phyloP scores from a whole-genome alignment of 2,113 vertebrate genomes.

The Chelonoidis abingdonii region DNA sequence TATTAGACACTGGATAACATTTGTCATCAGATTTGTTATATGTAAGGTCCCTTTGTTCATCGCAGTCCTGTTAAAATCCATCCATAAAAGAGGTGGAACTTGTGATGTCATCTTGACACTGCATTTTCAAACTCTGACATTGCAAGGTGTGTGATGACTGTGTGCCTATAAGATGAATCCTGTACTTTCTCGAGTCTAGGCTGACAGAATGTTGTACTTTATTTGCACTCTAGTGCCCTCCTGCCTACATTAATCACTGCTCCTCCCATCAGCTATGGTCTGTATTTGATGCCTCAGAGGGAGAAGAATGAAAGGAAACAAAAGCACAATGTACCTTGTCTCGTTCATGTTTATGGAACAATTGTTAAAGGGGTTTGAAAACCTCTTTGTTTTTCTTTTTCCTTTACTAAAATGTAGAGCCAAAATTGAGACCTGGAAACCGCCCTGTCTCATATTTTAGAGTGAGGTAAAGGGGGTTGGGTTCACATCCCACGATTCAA shows the following conservation, averaged over 20 bases:
- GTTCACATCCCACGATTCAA: background rate
- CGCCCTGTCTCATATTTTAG: slow-evolving; percentile 33
- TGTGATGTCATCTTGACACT: background rate
- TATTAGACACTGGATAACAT: background rate
- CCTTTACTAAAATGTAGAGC: background rate
- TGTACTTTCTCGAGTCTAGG: background rate
- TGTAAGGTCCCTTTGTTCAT: background rate
- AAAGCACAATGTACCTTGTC: slow-evolving; percentile 4
- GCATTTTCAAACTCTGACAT: background rate
- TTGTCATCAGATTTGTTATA: background rate
- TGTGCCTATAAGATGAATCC: background rate
- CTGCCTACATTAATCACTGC: slow-evolving; percentile 1
- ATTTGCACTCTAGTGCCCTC: background rate
- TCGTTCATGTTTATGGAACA: background rate
- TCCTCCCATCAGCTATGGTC: slow-evolving; percentile 4
- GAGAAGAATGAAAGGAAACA: background rate
- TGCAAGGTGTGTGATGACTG: background rate
- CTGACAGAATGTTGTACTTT: slow-evolving; percentile 8
- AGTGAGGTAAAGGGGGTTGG: background rate
- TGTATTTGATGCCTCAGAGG: background rate
- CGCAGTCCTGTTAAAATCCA: background rate
- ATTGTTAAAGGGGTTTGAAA: background rate
- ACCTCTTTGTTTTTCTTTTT: background rate
- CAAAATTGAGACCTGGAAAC: background rate
- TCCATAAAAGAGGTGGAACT: background rate